Conservation (phyloP, 1,140 invertebrate genomes). For the Xylocopa sonorina region DNA sequence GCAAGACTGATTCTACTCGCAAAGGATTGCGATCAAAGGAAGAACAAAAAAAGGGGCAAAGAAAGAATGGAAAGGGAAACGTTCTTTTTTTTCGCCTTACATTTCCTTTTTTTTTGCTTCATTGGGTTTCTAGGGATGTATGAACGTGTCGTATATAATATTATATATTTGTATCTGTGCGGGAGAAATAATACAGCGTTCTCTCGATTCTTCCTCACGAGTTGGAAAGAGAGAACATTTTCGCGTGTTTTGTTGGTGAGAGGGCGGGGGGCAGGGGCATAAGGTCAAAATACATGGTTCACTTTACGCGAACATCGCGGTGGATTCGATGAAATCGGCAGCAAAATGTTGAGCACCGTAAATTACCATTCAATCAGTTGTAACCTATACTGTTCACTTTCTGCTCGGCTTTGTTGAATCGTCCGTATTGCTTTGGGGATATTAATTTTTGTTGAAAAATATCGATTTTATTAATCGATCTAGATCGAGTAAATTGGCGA, state of each 20-base stretch:
- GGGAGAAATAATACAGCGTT: neutral
- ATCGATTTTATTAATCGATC: no score
- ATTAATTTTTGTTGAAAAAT: no score
- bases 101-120: neutral
- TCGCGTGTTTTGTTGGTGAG: neutral
- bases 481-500: no score
- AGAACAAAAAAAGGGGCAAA: neutral
- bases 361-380: no score
- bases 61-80: neutral
- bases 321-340: no score
- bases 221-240: neutral
- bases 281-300: no score
- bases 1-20: slow-evolving; percentile 73
- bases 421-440: no score
- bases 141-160: neutral
- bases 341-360: no score
- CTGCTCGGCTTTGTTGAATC: no score
- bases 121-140: slow-evolving; percentile 7
- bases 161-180: neutral
- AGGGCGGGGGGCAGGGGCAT: no score
- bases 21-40: slow-evolving; percentile 26
- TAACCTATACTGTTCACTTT: no score
- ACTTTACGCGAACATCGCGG: no score
- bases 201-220: neutral
- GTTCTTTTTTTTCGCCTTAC: slow-evolving; percentile 25